These are phyloP conservation scores for Meiosimyza decipiens DNA, from an alignment of 2,888 invertebrate genomes.

Conservation along the genomic window DNA sequence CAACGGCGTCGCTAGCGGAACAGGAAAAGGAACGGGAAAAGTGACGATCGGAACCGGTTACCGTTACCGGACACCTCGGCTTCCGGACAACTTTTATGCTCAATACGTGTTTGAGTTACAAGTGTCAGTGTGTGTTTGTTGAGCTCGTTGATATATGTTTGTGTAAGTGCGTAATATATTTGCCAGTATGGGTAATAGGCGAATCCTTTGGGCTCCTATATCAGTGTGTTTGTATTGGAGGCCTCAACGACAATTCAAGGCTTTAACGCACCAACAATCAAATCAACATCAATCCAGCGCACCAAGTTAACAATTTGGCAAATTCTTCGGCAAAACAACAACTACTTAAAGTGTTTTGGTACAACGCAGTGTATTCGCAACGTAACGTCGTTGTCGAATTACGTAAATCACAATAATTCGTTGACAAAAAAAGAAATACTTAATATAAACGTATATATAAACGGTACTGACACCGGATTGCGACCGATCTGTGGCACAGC, in stretches of 20 bases:
- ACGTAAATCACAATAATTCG: slow-evolving; percentile 25
- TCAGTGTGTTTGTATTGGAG: slow-evolving; percentile 24
- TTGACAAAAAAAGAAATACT: slow-evolving; percentile 1
- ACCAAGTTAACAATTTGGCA: slow-evolving; percentile 4
- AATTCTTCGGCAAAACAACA: too few species aligned
- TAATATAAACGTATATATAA: background rate
- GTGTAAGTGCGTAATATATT: slow-evolving; percentile 27
- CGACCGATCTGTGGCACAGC: slow-evolving; percentile 67
- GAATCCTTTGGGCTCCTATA: slow-evolving; percentile 12
- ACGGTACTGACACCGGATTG: slow-evolving; percentile 60
- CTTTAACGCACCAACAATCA: slow-evolving; percentile 13
- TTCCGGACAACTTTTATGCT: slow-evolving; percentile 64
- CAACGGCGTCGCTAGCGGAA: slow-evolving; percentile 56
- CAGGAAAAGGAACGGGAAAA: slow-evolving; percentile 68
- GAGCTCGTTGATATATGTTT: slow-evolving; percentile 16
- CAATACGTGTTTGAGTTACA: slow-evolving; percentile 33
- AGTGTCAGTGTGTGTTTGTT: slow-evolving; percentile 31
- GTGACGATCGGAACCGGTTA: slow-evolving; percentile 69
- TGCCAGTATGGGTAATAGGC: background rate
- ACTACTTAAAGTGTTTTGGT: background rate
- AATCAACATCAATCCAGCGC: background rate
- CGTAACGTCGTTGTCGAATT: slow-evolving; percentile 11
- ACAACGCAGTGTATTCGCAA: background rate
- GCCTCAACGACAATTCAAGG: slow-evolving; percentile 40
- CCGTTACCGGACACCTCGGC: slow-evolving; percentile 69